Evolutionary conservation across 2,888 invertebrate genomes (phyloP).

Genomic region (Xestia c-nigrum): DNA sequence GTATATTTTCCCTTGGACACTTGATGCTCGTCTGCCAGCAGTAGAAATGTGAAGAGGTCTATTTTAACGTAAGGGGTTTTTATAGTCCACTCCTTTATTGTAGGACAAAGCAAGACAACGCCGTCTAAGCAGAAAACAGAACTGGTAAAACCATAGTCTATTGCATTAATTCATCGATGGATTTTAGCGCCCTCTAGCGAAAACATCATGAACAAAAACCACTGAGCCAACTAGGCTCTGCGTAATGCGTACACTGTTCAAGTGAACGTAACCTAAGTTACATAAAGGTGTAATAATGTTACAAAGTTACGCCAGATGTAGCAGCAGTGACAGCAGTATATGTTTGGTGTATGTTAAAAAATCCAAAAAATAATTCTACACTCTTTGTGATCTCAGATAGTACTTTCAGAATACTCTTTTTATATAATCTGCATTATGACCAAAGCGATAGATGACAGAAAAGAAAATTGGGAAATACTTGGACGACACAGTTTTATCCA

Average conservation of each 20-base stretch:
- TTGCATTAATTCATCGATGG: neutral
- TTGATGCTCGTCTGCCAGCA: neutral
- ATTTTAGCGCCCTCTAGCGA: slow-evolving; percentile 51
- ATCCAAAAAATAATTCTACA: neutral
- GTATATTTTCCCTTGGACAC: no score
- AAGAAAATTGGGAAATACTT: neutral
- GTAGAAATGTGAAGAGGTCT: neutral
- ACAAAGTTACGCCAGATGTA: slow-evolving; percentile 53
- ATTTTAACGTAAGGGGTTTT: neutral
- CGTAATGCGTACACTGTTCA: neutral
- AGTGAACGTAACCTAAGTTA: slow-evolving; percentile 29
- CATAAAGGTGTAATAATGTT: slow-evolving; percentile 24
- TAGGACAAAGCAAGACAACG: neutral
- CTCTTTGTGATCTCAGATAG: neutral
- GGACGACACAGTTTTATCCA: neutral
- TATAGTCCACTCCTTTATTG: neutral
- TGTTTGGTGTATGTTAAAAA: neutral
- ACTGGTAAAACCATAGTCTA: neutral
- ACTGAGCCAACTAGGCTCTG: no score
- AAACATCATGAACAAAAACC: slow-evolving; percentile 4
- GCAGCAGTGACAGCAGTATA: slow-evolving; percentile 1
- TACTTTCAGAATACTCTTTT: neutral
- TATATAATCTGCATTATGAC: neutral
- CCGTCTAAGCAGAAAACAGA: neutral
- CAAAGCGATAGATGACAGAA: neutral